Base-by-base conservation (phyloP, 1,140 invertebrate genomes). In the Saccostrea echinata region DNA sequence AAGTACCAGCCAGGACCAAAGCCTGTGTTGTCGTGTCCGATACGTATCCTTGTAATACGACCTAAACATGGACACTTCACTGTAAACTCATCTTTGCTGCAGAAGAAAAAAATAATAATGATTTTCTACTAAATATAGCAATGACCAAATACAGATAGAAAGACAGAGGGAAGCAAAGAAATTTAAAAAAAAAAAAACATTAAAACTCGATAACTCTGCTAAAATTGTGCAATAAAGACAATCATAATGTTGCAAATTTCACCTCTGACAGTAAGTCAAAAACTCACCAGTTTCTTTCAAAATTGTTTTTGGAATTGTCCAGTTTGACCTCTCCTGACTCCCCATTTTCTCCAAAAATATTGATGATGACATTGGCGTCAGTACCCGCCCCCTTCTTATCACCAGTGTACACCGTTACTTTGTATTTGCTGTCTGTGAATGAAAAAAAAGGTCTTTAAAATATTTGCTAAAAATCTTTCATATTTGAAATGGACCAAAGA, bases 321-420 rank as follows among this genome's bases (percentile, higher is more conserved):
- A 94, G 90, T 51, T 88, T 90, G 52, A 91, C 92, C 84, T 94
- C 92, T 43, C 92, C 92, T 1, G 94, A 94, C 51, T 95, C 95
- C 24, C 95, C 95, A 86, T 94, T 92, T 85, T 96, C 95, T 57
- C 96, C 96, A 85, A 95, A 95, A 30, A 96, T 88, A 11, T 94
- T 95, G 24, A 95, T 89, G 86, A 92, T 92, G 30, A 95, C 94
- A 85, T 94, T 94, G 27, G 95, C 95, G 90, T 95, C 95, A 27
- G 95, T 95, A 6, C 94, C 95, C 30, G 95, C 95, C n/a, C 94
- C 95, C 84, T 92, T 91, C 71, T 94, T 95, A 84, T 95, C 92
- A 0, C 95, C 95, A 24, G 95, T 96, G 91, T 91, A 95, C 9
- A 95, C 94, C 8, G 92, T 94, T 76, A 96, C 92, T 90, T 95